Evolutionary conservation across 92 coral and sea anemone species (phyloP).

Genomic region (Epizoanthus illoricatus): DNA sequence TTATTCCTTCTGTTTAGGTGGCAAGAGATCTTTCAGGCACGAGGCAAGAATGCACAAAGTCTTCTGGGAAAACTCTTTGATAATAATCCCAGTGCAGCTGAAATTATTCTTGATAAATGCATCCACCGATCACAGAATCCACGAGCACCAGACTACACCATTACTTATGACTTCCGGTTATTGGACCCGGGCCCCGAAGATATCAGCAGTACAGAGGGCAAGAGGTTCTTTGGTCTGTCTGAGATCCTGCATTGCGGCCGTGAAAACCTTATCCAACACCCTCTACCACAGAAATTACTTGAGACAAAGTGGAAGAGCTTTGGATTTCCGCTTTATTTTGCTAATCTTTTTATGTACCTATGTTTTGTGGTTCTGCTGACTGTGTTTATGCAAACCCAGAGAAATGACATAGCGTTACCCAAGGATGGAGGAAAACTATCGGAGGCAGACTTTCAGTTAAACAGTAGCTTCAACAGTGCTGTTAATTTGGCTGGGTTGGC

Average conservation of each 20-base stretch:
- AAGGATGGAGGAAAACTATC: too few relatives aligned
- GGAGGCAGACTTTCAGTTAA: too few relatives aligned
- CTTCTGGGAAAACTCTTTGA: slow-evolving; percentile 65
- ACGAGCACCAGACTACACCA: slow-evolving; percentile 42
- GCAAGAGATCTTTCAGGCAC: slow-evolving; percentile 30
- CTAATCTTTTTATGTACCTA: slow-evolving; percentile 53
- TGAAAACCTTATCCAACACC: slow-evolving; percentile 35
- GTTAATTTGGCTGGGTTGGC: too few relatives aligned
- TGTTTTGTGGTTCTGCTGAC: slow-evolving; percentile 32
- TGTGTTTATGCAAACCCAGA: too few relatives aligned
- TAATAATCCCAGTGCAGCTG: slow-evolving; percentile 71
- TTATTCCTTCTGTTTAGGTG: not conserved
- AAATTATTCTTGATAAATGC: slow-evolving; percentile 71
- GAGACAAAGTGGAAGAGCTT: slow-evolving; percentile 2
- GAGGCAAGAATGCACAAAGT: slow-evolving; percentile 27
- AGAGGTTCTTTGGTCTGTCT: slow-evolving; percentile 48
- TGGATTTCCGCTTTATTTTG: slow-evolving; percentile 46
- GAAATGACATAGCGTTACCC: too few relatives aligned
- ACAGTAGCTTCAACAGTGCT: too few relatives aligned
- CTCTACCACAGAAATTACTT: slow-evolving; percentile 62
- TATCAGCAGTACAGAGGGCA: slow-evolving; percentile 13
- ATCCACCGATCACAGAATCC: slow-evolving; percentile 54
- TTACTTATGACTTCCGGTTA: slow-evolving; percentile 4
- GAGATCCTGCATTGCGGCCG: slow-evolving; percentile 55
- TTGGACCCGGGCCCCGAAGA: slow-evolving; percentile 85